Conservation (phyloP, 2,113 vertebrate species). For the Silurus meridionalis region DNA sequence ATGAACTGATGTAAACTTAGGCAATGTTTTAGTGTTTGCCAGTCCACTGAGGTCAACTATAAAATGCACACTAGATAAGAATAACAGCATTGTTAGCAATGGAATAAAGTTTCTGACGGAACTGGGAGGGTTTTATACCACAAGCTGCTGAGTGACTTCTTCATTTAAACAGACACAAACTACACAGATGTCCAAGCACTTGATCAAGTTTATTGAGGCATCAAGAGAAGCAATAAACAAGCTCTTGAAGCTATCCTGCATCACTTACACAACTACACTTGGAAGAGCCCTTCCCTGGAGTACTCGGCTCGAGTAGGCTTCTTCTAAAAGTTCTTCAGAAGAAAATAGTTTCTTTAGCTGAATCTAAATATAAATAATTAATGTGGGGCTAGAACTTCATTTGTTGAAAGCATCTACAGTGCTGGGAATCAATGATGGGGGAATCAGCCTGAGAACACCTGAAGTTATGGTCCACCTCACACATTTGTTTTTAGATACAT, state of each 20-base stretch:
- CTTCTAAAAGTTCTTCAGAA: background rate
- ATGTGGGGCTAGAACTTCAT: background rate
- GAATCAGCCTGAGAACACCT: too few relatives aligned
- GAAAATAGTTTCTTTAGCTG: background rate
- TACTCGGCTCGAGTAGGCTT: background rate
- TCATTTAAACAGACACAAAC: conserved; percentile 2
- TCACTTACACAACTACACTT: background rate
- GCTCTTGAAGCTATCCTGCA: background rate
- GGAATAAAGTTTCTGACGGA: background rate
- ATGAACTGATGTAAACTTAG: background rate
- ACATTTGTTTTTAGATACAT: too few relatives aligned
- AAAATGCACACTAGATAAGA: conserved; percentile 13
- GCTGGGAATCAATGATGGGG: background rate
- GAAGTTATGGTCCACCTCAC: too few relatives aligned
- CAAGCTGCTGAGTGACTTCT: background rate
- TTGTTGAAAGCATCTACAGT: background rate
- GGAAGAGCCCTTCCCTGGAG: background rate
- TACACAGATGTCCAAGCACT: background rate
- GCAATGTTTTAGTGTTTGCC: background rate
- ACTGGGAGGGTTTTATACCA: background rate
- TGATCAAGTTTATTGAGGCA: background rate
- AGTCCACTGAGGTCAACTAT: conserved; percentile 3
- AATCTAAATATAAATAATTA: background rate
- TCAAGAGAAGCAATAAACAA: background rate
- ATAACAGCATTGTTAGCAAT: background rate